Base-by-base conservation (phyloP, 2,113 vertebrate genomes). In the Corydoras maculifer region DNA sequence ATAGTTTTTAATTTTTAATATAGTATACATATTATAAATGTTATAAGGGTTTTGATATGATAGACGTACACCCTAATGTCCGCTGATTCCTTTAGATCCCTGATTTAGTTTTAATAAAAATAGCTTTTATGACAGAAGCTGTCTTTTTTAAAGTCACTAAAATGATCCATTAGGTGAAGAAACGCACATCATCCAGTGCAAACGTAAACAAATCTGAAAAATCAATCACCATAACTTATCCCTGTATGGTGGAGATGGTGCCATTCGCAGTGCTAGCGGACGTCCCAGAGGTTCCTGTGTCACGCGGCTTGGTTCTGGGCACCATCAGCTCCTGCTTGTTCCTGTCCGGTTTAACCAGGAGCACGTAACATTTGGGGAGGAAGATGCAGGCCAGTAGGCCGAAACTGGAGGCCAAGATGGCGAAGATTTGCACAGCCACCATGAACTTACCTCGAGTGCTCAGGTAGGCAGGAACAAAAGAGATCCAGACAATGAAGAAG, bases 371-470 rank as follows among this genome's bases (percentile, higher is more conserved):
- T 78, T 93, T 94, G 10, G 91, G 89, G 69, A 91, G 84, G 82
- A 94, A 94, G 77, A 92, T 79, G 77, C 91, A 96, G 12, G 85
- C 84, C 9, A 94, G 82, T 73, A 94, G 82, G 48, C 91, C 93
- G 3, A 93, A 92, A 83, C 92, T 94, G 70, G 91, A 94, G 1
- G 93, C 91, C 81, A 94, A 64, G 75, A 94, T 91, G 57, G 92
- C 93, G 74, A 94, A 95, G 75, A 94, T 92, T 83, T 96, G 92
- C 64, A 93, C 91, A 0, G 92, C 91, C 25, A 94, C 92, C 87
- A 94, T 93, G 84, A 93, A 94, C 79, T 93, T 94, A 29, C 92
- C 92, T 3, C 91, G 89, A 0, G 92, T 94, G 87, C 91, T 94
- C 75, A 96, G 82, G 74, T 92, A 94, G n/a, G 91, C 92, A 0